Evolutionary conservation across 2,888 invertebrate species (phyloP).

Genomic region (Thera obeliscata): DNA sequence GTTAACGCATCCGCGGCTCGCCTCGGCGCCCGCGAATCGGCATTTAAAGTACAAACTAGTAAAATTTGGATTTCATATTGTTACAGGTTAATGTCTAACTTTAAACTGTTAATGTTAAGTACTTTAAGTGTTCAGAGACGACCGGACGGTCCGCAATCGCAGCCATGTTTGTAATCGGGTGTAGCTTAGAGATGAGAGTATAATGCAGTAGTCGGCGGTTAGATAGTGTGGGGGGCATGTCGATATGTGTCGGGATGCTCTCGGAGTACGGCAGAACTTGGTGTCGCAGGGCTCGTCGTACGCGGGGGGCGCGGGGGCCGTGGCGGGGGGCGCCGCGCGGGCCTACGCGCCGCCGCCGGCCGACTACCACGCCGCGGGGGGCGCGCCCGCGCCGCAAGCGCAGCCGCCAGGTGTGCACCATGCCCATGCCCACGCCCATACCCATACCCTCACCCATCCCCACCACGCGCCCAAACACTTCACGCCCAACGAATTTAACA

Average conservation of each 20-base stretch:
- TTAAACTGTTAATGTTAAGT: conserved; percentile 78
- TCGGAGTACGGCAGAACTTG: neutral
- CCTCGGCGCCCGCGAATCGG: conserved; percentile 78
- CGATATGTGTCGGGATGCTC: neutral
- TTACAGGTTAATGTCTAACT: conserved; percentile 83
- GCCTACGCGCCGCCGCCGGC: conserved; percentile 38
- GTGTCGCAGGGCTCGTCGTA: conserved; percentile 8
- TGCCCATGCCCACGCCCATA: conserved; percentile 41
- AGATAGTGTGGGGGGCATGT: neutral
- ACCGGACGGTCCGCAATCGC: conserved; percentile 70
- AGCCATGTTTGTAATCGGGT: conserved; percentile 60
- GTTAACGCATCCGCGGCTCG: conserved; percentile 74
- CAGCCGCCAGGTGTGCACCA: conserved; percentile 63
- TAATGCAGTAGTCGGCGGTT: neutral
- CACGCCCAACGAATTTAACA: conserved; percentile 81
- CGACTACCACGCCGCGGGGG: conserved; percentile 39
- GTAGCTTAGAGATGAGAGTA: no score
- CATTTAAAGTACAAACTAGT: conserved; percentile 85
- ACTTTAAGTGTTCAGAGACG: conserved; percentile 84
- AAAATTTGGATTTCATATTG: conserved; percentile 83
- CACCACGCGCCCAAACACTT: conserved; percentile 85
- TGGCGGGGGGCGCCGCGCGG: no score
- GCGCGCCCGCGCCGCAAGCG: conserved; percentile 71
- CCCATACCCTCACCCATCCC: conserved; percentile 77
- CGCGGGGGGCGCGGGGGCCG: no score